phyloP scores from a whole-genome alignment of 2,888 invertebrate genomes.

The Sminthurinus aureus region DNA sequence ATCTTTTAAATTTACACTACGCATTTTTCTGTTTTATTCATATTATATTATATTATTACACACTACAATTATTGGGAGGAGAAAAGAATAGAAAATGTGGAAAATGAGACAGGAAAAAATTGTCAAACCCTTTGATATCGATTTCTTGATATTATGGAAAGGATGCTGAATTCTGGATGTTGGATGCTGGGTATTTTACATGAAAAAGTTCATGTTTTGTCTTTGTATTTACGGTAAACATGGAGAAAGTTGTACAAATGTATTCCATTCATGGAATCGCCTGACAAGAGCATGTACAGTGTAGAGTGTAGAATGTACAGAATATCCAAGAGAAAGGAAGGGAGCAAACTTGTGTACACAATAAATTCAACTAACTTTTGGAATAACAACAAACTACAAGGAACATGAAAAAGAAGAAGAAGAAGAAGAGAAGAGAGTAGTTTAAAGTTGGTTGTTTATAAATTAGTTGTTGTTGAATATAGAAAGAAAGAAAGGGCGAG shows the following conservation, averaged over 20 bases:
- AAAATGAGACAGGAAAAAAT: no score
- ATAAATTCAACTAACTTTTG: not conserved
- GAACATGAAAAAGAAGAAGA: not conserved
- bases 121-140: no score
- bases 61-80: no score
- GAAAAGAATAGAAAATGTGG: not conserved
- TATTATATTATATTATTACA: not conserved
- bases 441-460: slow-evolving; percentile 1
- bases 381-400: not conserved
- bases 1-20: not conserved
- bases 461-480: not conserved
- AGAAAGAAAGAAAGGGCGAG: not conserved
- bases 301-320: not conserved
- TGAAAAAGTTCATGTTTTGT: no score
- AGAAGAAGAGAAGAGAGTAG: not conserved
- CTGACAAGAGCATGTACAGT: not conserved
- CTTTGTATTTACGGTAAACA: no score
- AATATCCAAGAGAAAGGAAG: not conserved
- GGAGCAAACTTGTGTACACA: not conserved
- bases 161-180: no score
- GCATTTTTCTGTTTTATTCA: not conserved
- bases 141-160: no score
- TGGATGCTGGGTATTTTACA: no score
- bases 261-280: no score
- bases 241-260: no score